These are phyloP conservation scores for Cardiocondyla obscurior DNA, from an alignment of 1,140 invertebrate genomes.

Conservation along the genomic window DNA sequence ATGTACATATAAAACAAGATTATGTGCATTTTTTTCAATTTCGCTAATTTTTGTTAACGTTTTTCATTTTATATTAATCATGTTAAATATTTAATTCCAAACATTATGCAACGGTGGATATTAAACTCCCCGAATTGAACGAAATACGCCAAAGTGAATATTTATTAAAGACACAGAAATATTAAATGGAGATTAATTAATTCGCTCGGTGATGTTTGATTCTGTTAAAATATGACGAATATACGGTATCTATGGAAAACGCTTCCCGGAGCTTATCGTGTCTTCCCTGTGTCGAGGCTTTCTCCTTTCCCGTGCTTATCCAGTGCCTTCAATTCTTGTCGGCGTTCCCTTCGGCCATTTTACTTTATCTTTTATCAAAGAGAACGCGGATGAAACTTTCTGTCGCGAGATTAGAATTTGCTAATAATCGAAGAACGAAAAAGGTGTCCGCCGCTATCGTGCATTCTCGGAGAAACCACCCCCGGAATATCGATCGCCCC, in stretches of 20 bases:
- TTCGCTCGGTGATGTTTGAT: neutral
- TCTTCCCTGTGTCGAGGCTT: conserved; percentile 19
- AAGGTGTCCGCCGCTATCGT: neutral
- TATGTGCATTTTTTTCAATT: neutral
- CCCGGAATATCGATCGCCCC: conserved; percentile 24
- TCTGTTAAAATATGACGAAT: neutral
- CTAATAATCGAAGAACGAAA: conserved; percentile 25
- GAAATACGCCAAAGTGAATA: neutral
- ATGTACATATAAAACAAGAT: neutral
- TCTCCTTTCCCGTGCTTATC: conserved; percentile 1
- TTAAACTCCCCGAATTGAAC: too few relatives aligned
- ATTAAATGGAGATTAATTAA: conserved; percentile 21
- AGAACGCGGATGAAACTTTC: conserved; percentile 40
- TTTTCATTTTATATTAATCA: neutral
- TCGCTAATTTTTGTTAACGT: neutral
- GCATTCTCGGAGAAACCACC: neutral
- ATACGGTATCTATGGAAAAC: neutral
- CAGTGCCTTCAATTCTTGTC: neutral
- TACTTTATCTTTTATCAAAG: conserved; percentile 56
- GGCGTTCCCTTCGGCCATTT: conserved; percentile 31
- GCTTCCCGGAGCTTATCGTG: conserved; percentile 44
- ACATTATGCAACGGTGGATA: neutral
- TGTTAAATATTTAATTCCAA: neutral
- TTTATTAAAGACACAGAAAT: neutral
- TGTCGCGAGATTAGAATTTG: conserved; percentile 51